Base-by-base conservation (phyloP, 2,113 vertebrate species). In the Arvicanthis niloticus region DNA sequence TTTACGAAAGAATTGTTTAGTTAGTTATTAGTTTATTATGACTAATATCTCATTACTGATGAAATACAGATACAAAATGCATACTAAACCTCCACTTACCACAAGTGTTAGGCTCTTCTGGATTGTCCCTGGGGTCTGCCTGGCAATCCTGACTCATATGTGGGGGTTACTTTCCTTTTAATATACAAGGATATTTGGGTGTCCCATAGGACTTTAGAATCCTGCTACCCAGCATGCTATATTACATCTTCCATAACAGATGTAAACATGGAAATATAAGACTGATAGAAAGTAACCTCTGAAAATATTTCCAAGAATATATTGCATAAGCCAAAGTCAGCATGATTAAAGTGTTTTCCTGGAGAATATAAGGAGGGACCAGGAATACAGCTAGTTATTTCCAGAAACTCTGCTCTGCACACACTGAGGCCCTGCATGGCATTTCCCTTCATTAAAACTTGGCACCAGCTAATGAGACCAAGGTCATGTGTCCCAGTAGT, bases 301-400 rank as follows among this genome's bases (percentile, higher is more conserved):
- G 72, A 60, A 58, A 51, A 53, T 68, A 34, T 87, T 60, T 93
- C 92, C 58, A 88, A 77, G 51, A 91, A 37, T 48, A 62, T 68
- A 68, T 4, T 72, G 22, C 29, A 7, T 37, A 60, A 72, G 34
- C 31, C 80, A 58, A 89, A 87, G 53, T 22, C 1, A 8, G 29
- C 68, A 13, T 16, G 11, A 75, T 89, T 68, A 34, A 82, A 40
- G 58, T 48, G 9, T 68, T 70, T 92, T 65, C 40, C 51, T 84
- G 81, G 9, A 12, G 21, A 45, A 15, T 24, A 4, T 0, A 4
- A 4, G 21, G 42, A 70, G 68, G 16, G 31, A 24, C 76, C 80
- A 34, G 56, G 37, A 70, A 48, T 4, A 17, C 19, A 21, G 73
- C 60, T 12, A 37, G 65, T 26, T 31, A 2, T 58, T 70, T 53